Evolutionary conservation across 2,888 invertebrate species (phyloP), one percentile per base, ranked within the genome.

Genomic region (Gonocerus acuteangulatus): DNA sequence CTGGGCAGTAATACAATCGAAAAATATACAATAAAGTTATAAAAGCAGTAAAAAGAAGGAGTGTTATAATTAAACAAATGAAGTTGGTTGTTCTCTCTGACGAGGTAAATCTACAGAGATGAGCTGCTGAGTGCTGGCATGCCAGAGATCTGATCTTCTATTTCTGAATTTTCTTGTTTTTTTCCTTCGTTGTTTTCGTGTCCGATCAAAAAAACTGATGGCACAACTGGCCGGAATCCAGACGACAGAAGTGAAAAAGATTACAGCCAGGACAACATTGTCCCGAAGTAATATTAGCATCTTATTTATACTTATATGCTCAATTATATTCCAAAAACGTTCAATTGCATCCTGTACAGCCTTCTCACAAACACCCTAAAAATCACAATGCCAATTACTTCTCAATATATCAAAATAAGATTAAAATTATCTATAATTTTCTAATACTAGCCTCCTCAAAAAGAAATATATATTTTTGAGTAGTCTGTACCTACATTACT

Each of bases 241-340:
- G 60, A 95, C 78, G 61, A 95, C 78, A 15, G 94, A 86, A 13
- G 94, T 92, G 66, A 89, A 82, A 42, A 95, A 79, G 54, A 95
- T 88, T 19, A 95, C 90, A 2, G 93, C 89, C 62, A 94, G 93
- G 34, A 96, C 95, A 65, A 95, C 91, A 73, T 95, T 95, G 76
- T 94, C 92, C 62, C 89, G 84, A 54, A 95, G 78, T 73, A 94
- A 92, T 57, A 89, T 80, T 69, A 93, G 79, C 69, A 93, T 90
- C 72, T 91, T 90, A 73, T 92, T 94, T 63, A 94, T 93, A 74
- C 92, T 93, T 62, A 95, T 93, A 71, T 95, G 93, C 75, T 95
- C 95, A 65, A 96, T 95, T 54, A 96, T 94, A 73, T 94, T 92
- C 94, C 95, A 96, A 75, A 96, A 92, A 27, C 95, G 82, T 74